Conservation (phyloP, 2,797 vertebrate genomes). For the Cephalopachus bancanus region DNA sequence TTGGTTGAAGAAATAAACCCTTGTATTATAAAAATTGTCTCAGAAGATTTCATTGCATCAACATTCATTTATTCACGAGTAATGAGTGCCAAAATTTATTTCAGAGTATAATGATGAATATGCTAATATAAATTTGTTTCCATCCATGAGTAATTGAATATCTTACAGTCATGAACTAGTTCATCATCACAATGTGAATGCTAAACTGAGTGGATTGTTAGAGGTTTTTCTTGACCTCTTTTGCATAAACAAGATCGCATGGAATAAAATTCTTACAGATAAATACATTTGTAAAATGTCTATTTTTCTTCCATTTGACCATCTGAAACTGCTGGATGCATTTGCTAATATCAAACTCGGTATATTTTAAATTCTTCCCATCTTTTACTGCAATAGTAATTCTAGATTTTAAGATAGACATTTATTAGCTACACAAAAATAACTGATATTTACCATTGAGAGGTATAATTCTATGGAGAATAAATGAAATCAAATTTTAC, state of each 20-base stretch:
- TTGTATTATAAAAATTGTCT: constrained; percentile 75
- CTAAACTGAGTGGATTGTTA: constrained; percentile 37
- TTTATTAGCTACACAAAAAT: background rate
- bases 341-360: background rate
- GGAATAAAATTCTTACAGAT: constrained; percentile 42
- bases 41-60: constrained; percentile 74
- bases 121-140: constrained; percentile 82
- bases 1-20: constrained; percentile 68
- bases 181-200: constrained; percentile 69
- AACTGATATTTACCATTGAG: background rate
- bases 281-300: background rate
- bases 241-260: constrained; percentile 71
- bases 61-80: constrained; percentile 82
- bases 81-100: constrained; percentile 82
- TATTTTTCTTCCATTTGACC: background rate
- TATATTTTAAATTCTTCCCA: background rate
- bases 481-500: constrained; percentile 7
- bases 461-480: background rate
- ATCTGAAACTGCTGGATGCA: background rate
- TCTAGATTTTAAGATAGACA: constrained; percentile 22
- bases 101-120: constrained; percentile 86
- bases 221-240: constrained; percentile 56
- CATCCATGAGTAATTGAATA: constrained; percentile 75
- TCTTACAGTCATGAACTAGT: constrained; percentile 69
- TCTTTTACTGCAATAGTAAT: background rate